A percentile compares a stretch with the other conserved stretches of the same genome.
phyloP scores from a whole-genome alignment of 2,888 invertebrate species.

The Drepana falcataria region DNA sequence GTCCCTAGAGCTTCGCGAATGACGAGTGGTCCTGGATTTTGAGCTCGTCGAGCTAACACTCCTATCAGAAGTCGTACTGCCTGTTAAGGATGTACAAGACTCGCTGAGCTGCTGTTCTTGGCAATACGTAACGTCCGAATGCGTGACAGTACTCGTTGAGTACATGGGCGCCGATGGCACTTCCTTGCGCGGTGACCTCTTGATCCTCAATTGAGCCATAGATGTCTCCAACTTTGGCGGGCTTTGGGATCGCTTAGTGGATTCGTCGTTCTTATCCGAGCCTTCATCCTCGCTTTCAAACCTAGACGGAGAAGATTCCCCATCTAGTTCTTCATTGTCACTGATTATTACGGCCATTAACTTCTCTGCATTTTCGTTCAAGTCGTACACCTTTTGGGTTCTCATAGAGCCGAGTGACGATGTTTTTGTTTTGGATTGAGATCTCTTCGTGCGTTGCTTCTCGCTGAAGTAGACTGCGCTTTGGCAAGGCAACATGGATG shows the following conservation, averaged over 20 bases:
- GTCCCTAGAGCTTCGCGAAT: slow-evolving; percentile 41
- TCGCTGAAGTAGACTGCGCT: slow-evolving; percentile 33
- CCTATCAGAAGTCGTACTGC: slow-evolving; percentile 33
- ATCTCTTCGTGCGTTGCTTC: slow-evolving; percentile 18
- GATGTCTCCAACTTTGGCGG: slow-evolving; percentile 59
- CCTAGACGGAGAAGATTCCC: slow-evolving; percentile 15
- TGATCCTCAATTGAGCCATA: slow-evolving; percentile 50
- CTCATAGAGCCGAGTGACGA: slow-evolving; percentile 37
- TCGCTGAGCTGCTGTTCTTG: slow-evolving; percentile 33
- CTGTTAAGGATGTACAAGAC: slow-evolving; percentile 38
- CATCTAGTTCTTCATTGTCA: slow-evolving; percentile 31
- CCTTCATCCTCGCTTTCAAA: slow-evolving; percentile 21
- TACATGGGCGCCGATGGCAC: slow-evolving; percentile 27
- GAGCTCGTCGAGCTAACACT: slow-evolving; percentile 41
- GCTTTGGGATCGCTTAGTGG: slow-evolving; percentile 28
- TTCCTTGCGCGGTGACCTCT: slow-evolving; percentile 15
- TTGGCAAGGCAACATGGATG: slow-evolving; percentile 38
- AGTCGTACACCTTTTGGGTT: slow-evolving; percentile 56
- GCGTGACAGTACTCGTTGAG: slow-evolving; percentile 45
- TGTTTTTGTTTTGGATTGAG: slow-evolving; percentile 29
- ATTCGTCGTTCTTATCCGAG: slow-evolving; percentile 9
- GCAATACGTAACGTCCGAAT: slow-evolving; percentile 34
- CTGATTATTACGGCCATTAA: slow-evolving; percentile 55
- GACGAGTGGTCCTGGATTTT: slow-evolving; percentile 32
- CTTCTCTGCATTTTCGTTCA: slow-evolving; percentile 60